phyloP scores from a whole-genome alignment of 2,888 invertebrate species.

The Resseliella maxima region DNA sequence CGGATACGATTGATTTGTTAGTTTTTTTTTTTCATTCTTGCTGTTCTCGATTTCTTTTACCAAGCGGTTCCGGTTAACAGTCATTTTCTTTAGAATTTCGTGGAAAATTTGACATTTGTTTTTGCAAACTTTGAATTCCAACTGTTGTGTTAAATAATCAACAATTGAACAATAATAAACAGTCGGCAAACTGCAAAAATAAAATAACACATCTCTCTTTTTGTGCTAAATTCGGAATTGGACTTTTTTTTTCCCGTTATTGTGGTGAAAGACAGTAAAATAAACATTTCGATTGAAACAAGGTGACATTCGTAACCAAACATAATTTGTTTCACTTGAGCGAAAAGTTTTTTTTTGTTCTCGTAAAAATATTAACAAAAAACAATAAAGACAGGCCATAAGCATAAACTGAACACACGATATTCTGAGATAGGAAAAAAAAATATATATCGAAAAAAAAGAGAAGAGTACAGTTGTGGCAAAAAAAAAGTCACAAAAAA shows the following conservation, averaged over 20 bases:
- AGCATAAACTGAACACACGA: background rate
- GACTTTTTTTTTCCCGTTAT: background rate
- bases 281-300: background rate
- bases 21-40: too few relatives aligned
- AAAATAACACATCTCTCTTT: background rate
- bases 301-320: background rate
- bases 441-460: background rate
- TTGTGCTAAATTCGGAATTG: background rate
- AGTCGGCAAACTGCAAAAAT: background rate
- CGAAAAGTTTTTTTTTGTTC: too few relatives aligned
- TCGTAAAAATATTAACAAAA: background rate
- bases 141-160: background rate
- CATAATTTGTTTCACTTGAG: too few relatives aligned
- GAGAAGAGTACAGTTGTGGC: conserved; percentile 10
- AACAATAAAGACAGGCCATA: background rate
- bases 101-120: background rate
- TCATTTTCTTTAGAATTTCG: background rate
- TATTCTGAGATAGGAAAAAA: background rate
- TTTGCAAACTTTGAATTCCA: background rate
- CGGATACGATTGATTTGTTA: conserved; percentile 20
- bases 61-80: conserved; percentile 4
- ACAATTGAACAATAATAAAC: background rate
- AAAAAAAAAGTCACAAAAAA: background rate
- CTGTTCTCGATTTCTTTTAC: too few relatives aligned
- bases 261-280: background rate